phyloP scores from a whole-genome alignment of 2,888 invertebrate genomes.

The Volucella bombylans region DNA sequence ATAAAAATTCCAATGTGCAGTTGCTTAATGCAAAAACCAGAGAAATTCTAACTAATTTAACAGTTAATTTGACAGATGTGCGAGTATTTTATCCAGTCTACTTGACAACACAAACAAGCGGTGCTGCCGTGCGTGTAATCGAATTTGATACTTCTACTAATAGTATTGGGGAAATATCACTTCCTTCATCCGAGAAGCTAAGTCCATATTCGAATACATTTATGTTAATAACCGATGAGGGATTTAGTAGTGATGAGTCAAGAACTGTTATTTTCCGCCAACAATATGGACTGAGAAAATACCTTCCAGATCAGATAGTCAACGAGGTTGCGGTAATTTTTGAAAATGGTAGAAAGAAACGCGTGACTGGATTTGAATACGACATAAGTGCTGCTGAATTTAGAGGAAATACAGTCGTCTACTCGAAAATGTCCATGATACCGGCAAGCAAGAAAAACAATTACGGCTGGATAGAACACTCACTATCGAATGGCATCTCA shows the following conservation, averaged over 20 bases:
- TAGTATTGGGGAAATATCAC: not conserved
- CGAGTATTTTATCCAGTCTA: slow-evolving; percentile 42
- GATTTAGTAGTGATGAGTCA: not conserved
- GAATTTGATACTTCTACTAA: not conserved
- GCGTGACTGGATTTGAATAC: slow-evolving; percentile 42
- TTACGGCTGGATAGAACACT: slow-evolving; percentile 32
- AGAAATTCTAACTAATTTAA: slow-evolving; percentile 3
- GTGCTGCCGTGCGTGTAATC: slow-evolving; percentile 6
- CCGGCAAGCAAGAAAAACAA: slow-evolving; percentile 19
- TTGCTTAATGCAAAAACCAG: not conserved
- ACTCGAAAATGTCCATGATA: slow-evolving; percentile 15
- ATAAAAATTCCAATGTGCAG: not conserved
- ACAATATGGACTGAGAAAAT: slow-evolving; percentile 14
- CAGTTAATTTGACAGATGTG: slow-evolving; percentile 23
- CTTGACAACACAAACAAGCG: not conserved
- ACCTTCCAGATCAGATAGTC: slow-evolving; percentile 28
- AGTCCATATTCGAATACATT: slow-evolving; percentile 26
- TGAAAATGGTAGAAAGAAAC: slow-evolving; percentile 25
- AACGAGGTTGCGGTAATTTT: slow-evolving; percentile 7
- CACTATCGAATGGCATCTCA: not conserved
- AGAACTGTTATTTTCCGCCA: slow-evolving; percentile 20
- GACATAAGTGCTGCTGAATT: not conserved
- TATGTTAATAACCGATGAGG: slow-evolving; percentile 15
- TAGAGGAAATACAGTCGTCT: slow-evolving; percentile 7
- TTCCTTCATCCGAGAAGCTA: slow-evolving; percentile 9